Evolutionary conservation across 92 coral and sea anemone species (phyloP).

Genomic region (Epizoanthus fatuus): DNA sequence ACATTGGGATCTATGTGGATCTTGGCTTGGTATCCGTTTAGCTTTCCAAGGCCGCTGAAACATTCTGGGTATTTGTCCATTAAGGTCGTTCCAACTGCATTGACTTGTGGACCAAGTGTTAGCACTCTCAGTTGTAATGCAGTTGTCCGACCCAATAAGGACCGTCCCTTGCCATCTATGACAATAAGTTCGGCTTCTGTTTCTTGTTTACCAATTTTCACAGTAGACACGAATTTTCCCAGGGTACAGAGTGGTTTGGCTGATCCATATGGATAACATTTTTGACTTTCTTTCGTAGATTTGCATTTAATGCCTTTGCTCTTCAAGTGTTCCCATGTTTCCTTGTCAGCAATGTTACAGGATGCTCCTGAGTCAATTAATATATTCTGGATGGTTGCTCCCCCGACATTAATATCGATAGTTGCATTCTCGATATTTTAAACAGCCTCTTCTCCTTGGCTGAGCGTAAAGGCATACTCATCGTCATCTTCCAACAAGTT

Average conservation of each 20-base stretch:
- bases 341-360: slow-evolving; percentile 44
- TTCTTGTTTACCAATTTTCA: not conserved
- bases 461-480: slow-evolving; percentile 35
- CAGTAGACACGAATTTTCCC: slow-evolving; percentile 22
- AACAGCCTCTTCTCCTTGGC: not conserved
- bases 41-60: slow-evolving; percentile 11
- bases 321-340: slow-evolving; percentile 50
- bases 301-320: slow-evolving; percentile 46
- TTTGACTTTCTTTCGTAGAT: slow-evolving; percentile 22
- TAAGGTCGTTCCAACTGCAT: slow-evolving; percentile 1
- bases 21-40: slow-evolving; percentile 29
- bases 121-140: slow-evolving; percentile 29
- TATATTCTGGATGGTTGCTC: slow-evolving; percentile 9
- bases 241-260: slow-evolving; percentile 31
- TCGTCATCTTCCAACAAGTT: slow-evolving; percentile 29
- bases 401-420: slow-evolving; percentile 40
- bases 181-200: slow-evolving; percentile 45
- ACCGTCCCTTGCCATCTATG: slow-evolving; percentile 30
- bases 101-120: slow-evolving; percentile 29
- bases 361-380: slow-evolving; percentile 51
- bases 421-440: not conserved
- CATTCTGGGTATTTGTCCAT: slow-evolving; percentile 10
- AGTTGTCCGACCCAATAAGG: slow-evolving; percentile 35
- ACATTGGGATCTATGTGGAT: slow-evolving; percentile 19
- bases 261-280: slow-evolving; percentile 38